Conservation (phyloP, 2,888 invertebrate genomes). For the Cryptosula pallasiana region DNA sequence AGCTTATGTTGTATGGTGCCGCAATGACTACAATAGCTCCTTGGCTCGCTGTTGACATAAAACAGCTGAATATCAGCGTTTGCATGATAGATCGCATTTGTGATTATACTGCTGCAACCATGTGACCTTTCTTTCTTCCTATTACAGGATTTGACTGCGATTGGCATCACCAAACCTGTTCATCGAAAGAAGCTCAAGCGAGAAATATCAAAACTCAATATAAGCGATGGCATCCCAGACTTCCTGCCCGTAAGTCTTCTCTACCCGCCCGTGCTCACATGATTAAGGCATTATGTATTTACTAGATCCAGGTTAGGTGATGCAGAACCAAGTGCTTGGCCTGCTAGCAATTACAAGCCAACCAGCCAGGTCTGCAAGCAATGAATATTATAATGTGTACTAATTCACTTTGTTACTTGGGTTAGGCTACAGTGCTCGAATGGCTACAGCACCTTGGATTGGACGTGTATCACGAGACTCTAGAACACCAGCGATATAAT, state of each 20-base stretch:
- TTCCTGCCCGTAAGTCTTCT: slow-evolving; percentile 43
- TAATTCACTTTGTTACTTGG: background rate
- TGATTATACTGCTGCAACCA: too few relatives aligned
- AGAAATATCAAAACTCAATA: slow-evolving; percentile 87
- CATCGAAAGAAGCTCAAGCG: slow-evolving; percentile 92
- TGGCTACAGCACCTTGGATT: slow-evolving; percentile 86
- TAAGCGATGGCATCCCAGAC: slow-evolving; percentile 90
- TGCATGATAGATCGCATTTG: too few relatives aligned
- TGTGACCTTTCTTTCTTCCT: too few relatives aligned
- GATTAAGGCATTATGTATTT: background rate
- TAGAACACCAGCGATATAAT: slow-evolving; percentile 87
- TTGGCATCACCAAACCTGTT: slow-evolving; percentile 89
- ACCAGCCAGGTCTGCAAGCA: background rate
- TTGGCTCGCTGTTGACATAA: too few relatives aligned
- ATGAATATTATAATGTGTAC: background rate
- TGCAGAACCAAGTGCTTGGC: background rate
- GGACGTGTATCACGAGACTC: slow-evolving; percentile 83
- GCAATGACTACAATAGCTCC: too few relatives aligned
- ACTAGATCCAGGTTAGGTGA: background rate
- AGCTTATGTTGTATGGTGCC: too few relatives aligned
- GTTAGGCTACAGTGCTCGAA: slow-evolving; percentile 64
- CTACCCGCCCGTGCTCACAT: background rate
- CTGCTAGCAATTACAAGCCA: background rate
- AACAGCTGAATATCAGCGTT: too few relatives aligned
- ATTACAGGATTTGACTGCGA: slow-evolving; percentile 61